Percentiles rank a stretch among this genome's conserved stretches.
phyloP scores from a whole-genome alignment of 2,113 vertebrate species.

The Oxygymnocypris stewartii region DNA sequence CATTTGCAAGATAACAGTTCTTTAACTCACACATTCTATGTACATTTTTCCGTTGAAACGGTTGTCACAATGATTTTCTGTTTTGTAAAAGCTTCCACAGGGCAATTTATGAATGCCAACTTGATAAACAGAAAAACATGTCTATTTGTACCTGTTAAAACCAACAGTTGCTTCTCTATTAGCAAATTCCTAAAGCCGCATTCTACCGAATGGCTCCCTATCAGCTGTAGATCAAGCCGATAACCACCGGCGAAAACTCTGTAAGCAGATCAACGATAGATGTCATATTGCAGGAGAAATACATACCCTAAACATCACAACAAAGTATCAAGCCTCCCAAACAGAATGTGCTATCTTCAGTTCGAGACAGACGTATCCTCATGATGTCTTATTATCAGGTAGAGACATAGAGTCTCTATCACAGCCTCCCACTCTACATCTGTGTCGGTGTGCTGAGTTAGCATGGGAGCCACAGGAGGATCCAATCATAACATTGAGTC shows the following conservation, averaged over 20 bases:
- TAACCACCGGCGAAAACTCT: conserved; percentile 19
- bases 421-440: conserved; percentile 61
- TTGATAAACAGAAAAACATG: neutral
- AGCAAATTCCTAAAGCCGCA: neutral
- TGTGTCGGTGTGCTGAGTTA: conserved; percentile 50
- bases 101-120: neutral
- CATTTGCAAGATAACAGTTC: neutral
- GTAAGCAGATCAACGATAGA: conserved; percentile 28
- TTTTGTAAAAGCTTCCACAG: neutral
- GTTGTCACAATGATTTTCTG: neutral
- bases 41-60: neutral
- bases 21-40: neutral
- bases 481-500: conserved; percentile 31
- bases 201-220: neutral
- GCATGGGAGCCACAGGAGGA: conserved; percentile 35
- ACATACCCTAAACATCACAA: conserved; percentile 35
- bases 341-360: conserved; percentile 47
- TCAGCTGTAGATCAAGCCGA: neutral
- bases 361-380: conserved; percentile 38
- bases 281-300: conserved; percentile 18
- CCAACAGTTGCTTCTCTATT: conserved; percentile 16
- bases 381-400: conserved; percentile 50
- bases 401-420: conserved; percentile 34
- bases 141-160: conserved; percentile 14
- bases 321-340: conserved; percentile 38